Evolutionary conservation across 2,888 invertebrate species (phyloP), one percentile per base, ranked within the genome.

Genomic region (Alitta virens): DNA sequence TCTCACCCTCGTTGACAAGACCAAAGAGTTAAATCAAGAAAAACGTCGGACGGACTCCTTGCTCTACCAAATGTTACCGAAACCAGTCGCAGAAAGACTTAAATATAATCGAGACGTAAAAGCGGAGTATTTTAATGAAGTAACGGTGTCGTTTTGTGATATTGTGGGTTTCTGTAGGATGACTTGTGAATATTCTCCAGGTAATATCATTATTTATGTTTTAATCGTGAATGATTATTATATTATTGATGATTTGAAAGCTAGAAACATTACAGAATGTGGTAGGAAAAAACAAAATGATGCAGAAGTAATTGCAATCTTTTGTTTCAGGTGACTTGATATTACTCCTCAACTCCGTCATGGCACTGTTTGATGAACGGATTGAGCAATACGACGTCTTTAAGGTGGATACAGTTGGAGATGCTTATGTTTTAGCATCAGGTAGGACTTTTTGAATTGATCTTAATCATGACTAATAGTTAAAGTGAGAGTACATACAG

Each of bases 1-100:
- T 14, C 60, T 72, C 12, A 72, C 73, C 16, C 64, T 76, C 23
- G 72, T 73, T n/a, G 71, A 74, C 60, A 73, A 73, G 56, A 74
- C 73, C 2, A 71, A 72, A 26, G 72, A 74, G 27, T 63, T 75
- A 9, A 67, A 70, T 14, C 63, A 67, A 46, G 74, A 74, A 64
- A 74, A 74, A 63, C 68, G 68, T 42, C 68, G 68, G 53, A 72
- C 71, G 2, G 74, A 75, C 60, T 68, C 67, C 0, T 66, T 75
- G 12, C 60, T 75, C 23, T 75, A 75, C 56, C 74, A 75, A 65
- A 74, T 75, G 74, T 69, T 75, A 9, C 75, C 75, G 0, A 71
- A 69, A 56, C 68, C 69, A 2, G 72, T 75, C n/a, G 60, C 52
- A 14, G 60, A 60, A 21, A 40, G 67, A 42, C 62, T 75, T 21